phyloP scores from a whole-genome alignment of 1,140 invertebrate genomes.

The Philotrypesis tridentata region DNA sequence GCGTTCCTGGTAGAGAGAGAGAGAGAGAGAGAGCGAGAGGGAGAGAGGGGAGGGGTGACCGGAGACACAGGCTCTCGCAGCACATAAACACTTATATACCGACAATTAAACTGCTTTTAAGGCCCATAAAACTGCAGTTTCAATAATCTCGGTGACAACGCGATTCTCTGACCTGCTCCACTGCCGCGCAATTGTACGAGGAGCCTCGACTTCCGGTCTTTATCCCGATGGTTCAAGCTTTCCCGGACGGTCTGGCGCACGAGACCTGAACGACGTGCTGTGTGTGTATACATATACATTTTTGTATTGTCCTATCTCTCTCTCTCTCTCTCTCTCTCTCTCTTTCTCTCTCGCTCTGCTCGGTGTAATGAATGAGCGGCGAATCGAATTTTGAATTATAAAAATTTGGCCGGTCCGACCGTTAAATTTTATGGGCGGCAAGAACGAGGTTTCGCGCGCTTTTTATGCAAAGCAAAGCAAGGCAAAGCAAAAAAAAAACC shows the following conservation, averaged over 20 bases:
- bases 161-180: constrained; percentile 70
- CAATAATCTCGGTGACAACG: constrained; percentile 75
- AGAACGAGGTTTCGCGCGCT: background rate
- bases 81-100: constrained; percentile 75
- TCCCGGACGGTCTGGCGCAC: background rate
- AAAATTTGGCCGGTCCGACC: background rate
- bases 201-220: constrained; percentile 51
- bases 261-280: background rate
- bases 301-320: too few relatives aligned
- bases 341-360: background rate
- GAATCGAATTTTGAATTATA: background rate
- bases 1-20: constrained; percentile 72
- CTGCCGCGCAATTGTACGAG: background rate
- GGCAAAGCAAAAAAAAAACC: too few relatives aligned
- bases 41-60: constrained; percentile 47
- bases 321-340: too few relatives aligned
- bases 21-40: too few relatives aligned
- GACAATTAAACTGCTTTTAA: constrained; percentile 76
- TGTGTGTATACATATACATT: too few relatives aligned
- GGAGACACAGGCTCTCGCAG: constrained; percentile 63
- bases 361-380: background rate
- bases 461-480: background rate
- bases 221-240: constrained; percentile 22
- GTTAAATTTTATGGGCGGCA: background rate
- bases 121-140: constrained; percentile 75